Evolutionary conservation across 92 coral and sea anemone genomes (phyloP), one percentile per base, ranked within the genome.

Genomic region (Montipora capitata): DNA sequence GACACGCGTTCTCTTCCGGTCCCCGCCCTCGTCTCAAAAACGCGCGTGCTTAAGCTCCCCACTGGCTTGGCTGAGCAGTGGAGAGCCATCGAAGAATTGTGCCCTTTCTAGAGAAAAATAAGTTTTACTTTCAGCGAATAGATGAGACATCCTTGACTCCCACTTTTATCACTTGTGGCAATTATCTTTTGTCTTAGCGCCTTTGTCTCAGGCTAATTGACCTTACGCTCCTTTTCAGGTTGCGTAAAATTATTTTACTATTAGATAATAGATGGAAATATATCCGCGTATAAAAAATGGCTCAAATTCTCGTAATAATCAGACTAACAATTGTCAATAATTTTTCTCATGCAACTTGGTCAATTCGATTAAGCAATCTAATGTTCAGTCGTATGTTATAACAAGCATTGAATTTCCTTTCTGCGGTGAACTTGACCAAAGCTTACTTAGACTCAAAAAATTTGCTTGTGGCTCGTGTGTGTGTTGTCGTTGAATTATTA

Each of bases 391-490:
- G 66, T 10, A 45, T 54, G 35, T 13, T 12, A 3, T 16, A 14
- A 8, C 56, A 14, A 48, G 16, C 68, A 15, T 81, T 1, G 18
- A 12, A 27, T 39, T 10, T 17, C 5, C 39, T 4, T 7, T 52
- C 38, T 51, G 65, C 67, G 40, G 16, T 68, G 85, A 68, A 69
- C 75, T 68, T 51, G 14, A 40, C 41, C 54, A 56, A 81, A 68
- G 44, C 41, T 69, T 81, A 81, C 67, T 68, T 76, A 81, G 49
- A 61, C 80, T 73, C 9, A n/a, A 83, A 52, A 40, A 83, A 83
- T 83, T 73, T 83, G 73, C 87, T 83, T 83, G 87, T 83, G 87
- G 87, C 70, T 27, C 35, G 61, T 57, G 70, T 58, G 5, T 63
- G 35, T 68, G 78, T 56, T 82, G 20, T 45, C 42, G 44, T 18